phyloP scores from a whole-genome alignment of 2,888 invertebrate species.

The Sepiola atlantica region DNA sequence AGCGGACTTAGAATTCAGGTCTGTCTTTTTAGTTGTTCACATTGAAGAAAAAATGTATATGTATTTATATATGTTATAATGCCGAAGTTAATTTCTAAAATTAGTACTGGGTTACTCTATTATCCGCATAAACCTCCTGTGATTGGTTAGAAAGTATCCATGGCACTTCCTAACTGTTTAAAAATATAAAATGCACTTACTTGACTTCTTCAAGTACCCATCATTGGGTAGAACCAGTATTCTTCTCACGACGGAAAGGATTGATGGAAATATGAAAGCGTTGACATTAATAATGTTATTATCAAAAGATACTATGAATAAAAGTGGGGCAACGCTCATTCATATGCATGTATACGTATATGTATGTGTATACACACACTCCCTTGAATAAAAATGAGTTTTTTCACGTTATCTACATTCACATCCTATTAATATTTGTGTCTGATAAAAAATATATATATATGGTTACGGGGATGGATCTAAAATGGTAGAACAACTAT shows the following conservation, averaged over 20 bases:
- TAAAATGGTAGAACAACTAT: not conserved
- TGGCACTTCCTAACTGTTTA: not conserved
- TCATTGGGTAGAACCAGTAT: not conserved
- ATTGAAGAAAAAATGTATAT: too few relatives aligned
- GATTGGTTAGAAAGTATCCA: not conserved
- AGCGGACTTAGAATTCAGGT: too few relatives aligned
- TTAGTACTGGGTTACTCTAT: not conserved
- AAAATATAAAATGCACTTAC: not conserved
- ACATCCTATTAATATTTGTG: not conserved
- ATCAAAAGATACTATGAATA: slow-evolving; percentile 5
- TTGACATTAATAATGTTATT: not conserved
- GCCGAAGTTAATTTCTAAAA: not conserved
- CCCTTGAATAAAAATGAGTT: not conserved
- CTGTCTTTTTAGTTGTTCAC: too few relatives aligned
- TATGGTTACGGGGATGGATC: not conserved
- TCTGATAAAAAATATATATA: not conserved
- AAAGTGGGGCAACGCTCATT: not conserved
- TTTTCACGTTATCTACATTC: not conserved
- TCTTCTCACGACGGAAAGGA: not conserved
- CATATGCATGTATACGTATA: not conserved
- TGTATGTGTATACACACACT: slow-evolving; percentile 24
- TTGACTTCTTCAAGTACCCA: slow-evolving; percentile 8
- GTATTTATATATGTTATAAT: not conserved
- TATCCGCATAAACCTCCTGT: not conserved
- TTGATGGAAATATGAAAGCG: not conserved